phyloP scores from a whole-genome alignment of 2,797 vertebrate genomes.

The Eurystomus glaucurus region DNA sequence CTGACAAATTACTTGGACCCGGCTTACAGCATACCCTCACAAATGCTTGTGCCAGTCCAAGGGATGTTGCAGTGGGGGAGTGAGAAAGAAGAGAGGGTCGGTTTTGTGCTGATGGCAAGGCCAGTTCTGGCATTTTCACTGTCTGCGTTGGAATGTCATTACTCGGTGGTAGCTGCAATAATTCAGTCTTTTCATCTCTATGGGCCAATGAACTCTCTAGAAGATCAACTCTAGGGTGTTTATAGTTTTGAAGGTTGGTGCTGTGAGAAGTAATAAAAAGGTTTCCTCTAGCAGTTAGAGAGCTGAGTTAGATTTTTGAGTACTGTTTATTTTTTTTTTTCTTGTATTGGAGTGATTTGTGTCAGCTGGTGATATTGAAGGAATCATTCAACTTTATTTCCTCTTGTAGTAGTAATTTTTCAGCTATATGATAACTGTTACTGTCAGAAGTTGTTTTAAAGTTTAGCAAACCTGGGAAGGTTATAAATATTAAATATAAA shows the following conservation, averaged over 20 bases:
- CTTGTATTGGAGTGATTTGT: background rate
- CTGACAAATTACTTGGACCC: background rate
- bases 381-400: background rate
- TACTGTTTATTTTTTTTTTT: background rate
- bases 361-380: background rate
- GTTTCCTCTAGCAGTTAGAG: background rate
- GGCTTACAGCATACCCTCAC: background rate
- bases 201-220: background rate
- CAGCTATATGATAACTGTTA: background rate
- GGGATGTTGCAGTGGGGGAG: background rate
- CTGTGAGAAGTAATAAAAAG: background rate
- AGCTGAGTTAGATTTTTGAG: background rate
- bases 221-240: background rate
- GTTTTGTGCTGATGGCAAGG: background rate
- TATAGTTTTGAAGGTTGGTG: background rate
- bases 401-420: background rate
- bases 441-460: background rate
- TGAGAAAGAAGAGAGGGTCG: background rate
- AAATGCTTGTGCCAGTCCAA: background rate
- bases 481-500: background rate
- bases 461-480: background rate
- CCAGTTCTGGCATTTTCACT: background rate
- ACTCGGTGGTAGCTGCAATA: background rate
- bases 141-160: rapidly evolving
- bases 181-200: background rate